Percentiles rank a stretch among this genome's conserved stretches.
Evolutionary conservation across 2,113 vertebrate genomes (phyloP).

Genomic region (Euleptes europaea): DNA sequence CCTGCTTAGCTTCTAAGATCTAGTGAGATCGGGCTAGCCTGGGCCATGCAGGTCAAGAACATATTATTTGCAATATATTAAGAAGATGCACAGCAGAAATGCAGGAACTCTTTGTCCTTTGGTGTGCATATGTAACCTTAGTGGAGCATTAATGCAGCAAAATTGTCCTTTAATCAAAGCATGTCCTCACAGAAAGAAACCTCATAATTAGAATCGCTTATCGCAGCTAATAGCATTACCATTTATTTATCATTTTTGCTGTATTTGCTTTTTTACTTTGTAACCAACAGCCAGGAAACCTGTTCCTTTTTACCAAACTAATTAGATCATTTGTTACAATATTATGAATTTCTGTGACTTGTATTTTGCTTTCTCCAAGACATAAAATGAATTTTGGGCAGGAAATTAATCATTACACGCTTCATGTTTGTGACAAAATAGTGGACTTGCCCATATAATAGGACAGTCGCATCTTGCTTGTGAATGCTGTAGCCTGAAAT

Average conservation of each 20-base stretch:
- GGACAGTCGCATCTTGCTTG: neutral
- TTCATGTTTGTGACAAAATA: conserved; percentile 1
- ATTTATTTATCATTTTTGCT: conserved; percentile 9
- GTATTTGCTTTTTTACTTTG: conserved; percentile 14
- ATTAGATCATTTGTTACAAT: conserved; percentile 37
- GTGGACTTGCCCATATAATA: neutral
- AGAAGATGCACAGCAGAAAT: neutral
- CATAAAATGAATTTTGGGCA: conserved; percentile 21
- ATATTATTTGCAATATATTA: neutral
- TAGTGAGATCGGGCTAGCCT: too few relatives aligned
- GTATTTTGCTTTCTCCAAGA: conserved; percentile 23
- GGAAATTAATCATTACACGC: conserved; percentile 15
- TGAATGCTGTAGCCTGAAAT: neutral
- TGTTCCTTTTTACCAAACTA: conserved; percentile 13
- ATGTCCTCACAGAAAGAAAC: neutral
- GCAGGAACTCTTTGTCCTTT: neutral
- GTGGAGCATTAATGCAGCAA: neutral
- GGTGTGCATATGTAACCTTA: neutral
- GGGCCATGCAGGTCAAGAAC: too few relatives aligned
- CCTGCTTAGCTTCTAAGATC: too few relatives aligned
- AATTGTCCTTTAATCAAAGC: conserved; percentile 6
- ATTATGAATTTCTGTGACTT: conserved; percentile 19
- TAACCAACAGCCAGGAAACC: conserved; percentile 8
- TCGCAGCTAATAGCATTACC: neutral
- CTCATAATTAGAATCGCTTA: conserved; percentile 19